phyloP scores from a whole-genome alignment of 2,113 vertebrate genomes.

The Chitala chitala region DNA sequence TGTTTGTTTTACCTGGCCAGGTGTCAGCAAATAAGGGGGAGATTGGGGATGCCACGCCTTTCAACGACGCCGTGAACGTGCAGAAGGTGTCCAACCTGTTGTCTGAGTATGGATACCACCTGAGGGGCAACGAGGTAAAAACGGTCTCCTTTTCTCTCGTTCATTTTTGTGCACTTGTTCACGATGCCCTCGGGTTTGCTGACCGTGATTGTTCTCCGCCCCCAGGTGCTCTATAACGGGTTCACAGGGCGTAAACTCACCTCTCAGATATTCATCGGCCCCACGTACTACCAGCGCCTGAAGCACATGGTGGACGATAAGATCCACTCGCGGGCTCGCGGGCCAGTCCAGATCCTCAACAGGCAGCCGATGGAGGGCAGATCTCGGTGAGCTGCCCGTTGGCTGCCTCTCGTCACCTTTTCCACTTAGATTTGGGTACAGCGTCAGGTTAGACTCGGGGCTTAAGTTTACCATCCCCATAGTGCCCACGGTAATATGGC shows the following conservation, averaged over 20 bases:
- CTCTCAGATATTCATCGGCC: slow-evolving; percentile 96
- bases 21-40: slow-evolving; percentile 98
- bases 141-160: too few species aligned
- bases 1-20: slow-evolving; percentile 48
- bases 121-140: slow-evolving; percentile 92
- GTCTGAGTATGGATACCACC: slow-evolving; percentile 94
- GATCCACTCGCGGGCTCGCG: slow-evolving; percentile 94
- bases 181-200: background rate
- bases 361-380: slow-evolving; percentile 96
- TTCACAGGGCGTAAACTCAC: slow-evolving; percentile 97
- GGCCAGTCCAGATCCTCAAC: slow-evolving; percentile 96
- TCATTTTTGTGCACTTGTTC: background rate
- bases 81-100: slow-evolving; percentile 96
- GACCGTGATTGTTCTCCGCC: too few species aligned
- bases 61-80: slow-evolving; percentile 95
- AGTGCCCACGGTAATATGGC: too few species aligned
- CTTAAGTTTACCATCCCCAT: too few species aligned
- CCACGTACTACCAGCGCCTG: slow-evolving; percentile 92
- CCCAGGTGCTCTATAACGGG: slow-evolving; percentile 90
- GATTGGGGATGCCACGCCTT: slow-evolving; percentile 95
- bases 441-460: too few species aligned
- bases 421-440: too few species aligned
- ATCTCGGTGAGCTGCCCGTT: slow-evolving; percentile 72
- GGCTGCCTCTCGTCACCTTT: background rate
- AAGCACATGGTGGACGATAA: slow-evolving; percentile 99